Base-by-base conservation (phyloP, 2,888 invertebrate species). In the Cosmia pyralina region DNA sequence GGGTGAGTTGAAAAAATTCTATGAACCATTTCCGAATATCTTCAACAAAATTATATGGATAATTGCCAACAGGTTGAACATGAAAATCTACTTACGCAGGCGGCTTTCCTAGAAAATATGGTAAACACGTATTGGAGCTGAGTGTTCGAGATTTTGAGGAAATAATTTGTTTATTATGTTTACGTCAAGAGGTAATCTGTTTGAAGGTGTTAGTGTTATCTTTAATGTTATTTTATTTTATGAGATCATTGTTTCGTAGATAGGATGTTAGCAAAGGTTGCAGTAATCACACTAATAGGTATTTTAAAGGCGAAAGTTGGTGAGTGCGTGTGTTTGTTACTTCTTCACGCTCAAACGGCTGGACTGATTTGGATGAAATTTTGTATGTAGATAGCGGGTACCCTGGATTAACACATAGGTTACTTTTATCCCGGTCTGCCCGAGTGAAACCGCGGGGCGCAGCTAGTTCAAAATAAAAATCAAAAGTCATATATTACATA, bases 1-100 rank as follows among this genome's bases (percentile, higher is more conserved):
- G 41, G 17, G 2, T 22, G 48, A 63, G 22, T 38, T 52, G 44
- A 1, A 34, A 55, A 41, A 65, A 52, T 34, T 65, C 79, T 60
- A 4, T 52, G 46, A 69, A 69, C 28, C 8, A 15, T 52, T 38
- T 66, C 57, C 11, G 7, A 79, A 65, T 48, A 19, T 34, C 11
- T 55, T 22, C 4, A 50, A 38, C 34, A 48, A 38, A 62, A 53
- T 50, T 4, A 4, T 13, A 63, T 79, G 79, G 81, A 80, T 59
- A 22, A 15, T 38, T 80, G 80, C 80, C 80, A 80, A 80, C 34
- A 48, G 46, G n/a, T 44, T 48, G 6, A 68, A 66, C 76, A 69
- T 50, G 58, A 75, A 79, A 58, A 62, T 65, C 19, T 62, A 55
- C 66, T 22, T 65, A 50, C 75, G 79, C 62, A 79, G 28, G 5